Percentiles rank a stretch among this genome's conserved stretches.
phyloP scores from a whole-genome alignment of 1,140 invertebrate species.

The Callitettix versicolor region DNA sequence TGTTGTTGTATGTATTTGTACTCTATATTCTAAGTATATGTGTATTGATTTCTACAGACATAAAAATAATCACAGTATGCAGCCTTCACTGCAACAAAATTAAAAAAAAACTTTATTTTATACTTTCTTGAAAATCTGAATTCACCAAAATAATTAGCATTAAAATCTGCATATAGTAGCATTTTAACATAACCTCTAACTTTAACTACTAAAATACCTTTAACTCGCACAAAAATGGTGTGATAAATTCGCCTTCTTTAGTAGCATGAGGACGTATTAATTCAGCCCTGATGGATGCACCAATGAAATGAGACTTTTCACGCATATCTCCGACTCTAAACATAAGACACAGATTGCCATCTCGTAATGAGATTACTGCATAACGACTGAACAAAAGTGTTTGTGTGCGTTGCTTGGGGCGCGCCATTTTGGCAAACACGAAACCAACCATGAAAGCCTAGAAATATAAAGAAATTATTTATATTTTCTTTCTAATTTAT shows the following conservation, averaged over 20 bases:
- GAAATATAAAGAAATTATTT: background rate
- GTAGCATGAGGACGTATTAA: constrained; percentile 80
- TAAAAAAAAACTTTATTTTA: too few species aligned
- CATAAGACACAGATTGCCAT: constrained; percentile 86
- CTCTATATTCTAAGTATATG: too few species aligned
- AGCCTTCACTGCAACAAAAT: too few species aligned
- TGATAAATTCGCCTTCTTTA: constrained; percentile 75
- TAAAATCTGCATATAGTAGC: too few species aligned
- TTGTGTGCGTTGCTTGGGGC: constrained; percentile 94
- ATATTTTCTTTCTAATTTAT: background rate
- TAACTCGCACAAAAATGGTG: constrained; percentile 74
- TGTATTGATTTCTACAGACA: too few species aligned
- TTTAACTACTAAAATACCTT: constrained; percentile 36
- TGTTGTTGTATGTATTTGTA: too few species aligned
- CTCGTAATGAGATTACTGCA: constrained; percentile 82
- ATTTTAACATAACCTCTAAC: too few species aligned
- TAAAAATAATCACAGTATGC: too few species aligned
- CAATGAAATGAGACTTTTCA: constrained; percentile 89
- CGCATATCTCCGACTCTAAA: constrained; percentile 97
- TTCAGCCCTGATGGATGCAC: constrained; percentile 80
- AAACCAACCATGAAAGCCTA: constrained; percentile 85
- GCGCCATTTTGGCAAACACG: constrained; percentile 90
- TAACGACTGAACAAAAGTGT: constrained; percentile 91
- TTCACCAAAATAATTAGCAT: too few species aligned
- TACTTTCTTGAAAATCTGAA: too few species aligned